Evolutionary conservation across 1,140 invertebrate species (phyloP), one percentile per base, ranked within the genome.

Genomic region (Spodoptera frugiperda): DNA sequence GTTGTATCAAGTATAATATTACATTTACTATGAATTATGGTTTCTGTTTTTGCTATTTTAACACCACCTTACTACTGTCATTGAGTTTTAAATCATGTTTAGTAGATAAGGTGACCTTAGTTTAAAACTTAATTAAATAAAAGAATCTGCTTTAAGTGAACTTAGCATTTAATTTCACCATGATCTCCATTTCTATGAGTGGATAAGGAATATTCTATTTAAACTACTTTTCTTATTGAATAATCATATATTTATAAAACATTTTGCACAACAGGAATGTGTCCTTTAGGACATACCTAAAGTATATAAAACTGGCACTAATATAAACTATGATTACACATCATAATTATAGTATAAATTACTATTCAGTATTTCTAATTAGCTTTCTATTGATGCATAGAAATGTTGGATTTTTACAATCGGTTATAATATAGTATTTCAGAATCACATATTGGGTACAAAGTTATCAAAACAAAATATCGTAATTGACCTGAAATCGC

Each of bases 101-200:
- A 85, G 85, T 90, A 90, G 86, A 80, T 88, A 91, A 91, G 88
- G 87, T 80, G 80, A 84, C 70, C 74, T 88, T 90, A 91, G 89
- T 87, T 84, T 84, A 84, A 76, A 86, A 77, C 71, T 78, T 85
- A 80, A 90, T 77, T 85, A 80, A 90, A 91, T 88, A 90, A 93
- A 93, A 87, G 91, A 87, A 89, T 86, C 80, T 93, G 86, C 88
- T 88, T 89, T 89, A 90, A 89, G 85, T 87, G 67, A 83, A 78
- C 39, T 73, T 49, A 15, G 12, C 17, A 55, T 61, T 73, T 75
- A 39, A 67, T 67, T 67, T 12, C n/a, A 17, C 25, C 39, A 44
- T 39, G 9, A 39, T 39, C 33, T 6, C 33, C 6, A 39, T 39
- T 39, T 39, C 8, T 39, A 39, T 30, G 5, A 39, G 33, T 39